phyloP scores from a whole-genome alignment of 2,888 invertebrate species.

The Ectobius pallidus region DNA sequence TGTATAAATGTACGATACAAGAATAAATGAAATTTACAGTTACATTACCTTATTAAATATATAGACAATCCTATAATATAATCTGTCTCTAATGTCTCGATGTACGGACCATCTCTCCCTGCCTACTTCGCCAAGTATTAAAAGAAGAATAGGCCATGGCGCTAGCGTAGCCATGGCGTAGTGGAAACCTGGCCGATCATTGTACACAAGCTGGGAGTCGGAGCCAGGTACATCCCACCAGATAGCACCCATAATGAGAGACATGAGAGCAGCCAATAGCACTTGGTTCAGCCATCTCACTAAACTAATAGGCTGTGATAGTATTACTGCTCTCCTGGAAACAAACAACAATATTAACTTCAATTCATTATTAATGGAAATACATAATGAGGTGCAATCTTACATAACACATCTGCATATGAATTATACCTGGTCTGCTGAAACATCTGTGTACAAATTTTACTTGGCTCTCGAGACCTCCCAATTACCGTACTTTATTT shows the following conservation, averaged over 20 bases:
- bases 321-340: constrained; percentile 61
- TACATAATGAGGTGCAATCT: no score
- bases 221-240: constrained; percentile 88
- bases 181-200: constrained; percentile 70
- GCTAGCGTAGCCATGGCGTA: constrained; percentile 80
- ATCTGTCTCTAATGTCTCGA: constrained; percentile 78
- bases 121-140: constrained; percentile 60
- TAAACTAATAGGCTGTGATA: constrained; percentile 85
- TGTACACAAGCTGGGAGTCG: constrained; percentile 64
- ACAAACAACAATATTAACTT: constrained; percentile 36
- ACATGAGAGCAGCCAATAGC: constrained; percentile 79
- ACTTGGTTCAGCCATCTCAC: constrained; percentile 79
- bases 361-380: no score
- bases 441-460: no score
- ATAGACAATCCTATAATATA: constrained; percentile 81
- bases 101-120: constrained; percentile 65
- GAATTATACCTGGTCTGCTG: no score
- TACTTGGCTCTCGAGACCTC: no score
- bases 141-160: constrained; percentile 77
- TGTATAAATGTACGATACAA: no score
- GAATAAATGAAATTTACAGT: neutral
- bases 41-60: constrained; percentile 75
- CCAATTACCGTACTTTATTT: no score
- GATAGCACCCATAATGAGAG: constrained; percentile 82
- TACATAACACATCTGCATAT: no score